Evolutionary conservation across 2,113 vertebrate genomes (phyloP), one percentile per base, ranked within the genome.

Genomic region (Thalassarche chlororhynchos): DNA sequence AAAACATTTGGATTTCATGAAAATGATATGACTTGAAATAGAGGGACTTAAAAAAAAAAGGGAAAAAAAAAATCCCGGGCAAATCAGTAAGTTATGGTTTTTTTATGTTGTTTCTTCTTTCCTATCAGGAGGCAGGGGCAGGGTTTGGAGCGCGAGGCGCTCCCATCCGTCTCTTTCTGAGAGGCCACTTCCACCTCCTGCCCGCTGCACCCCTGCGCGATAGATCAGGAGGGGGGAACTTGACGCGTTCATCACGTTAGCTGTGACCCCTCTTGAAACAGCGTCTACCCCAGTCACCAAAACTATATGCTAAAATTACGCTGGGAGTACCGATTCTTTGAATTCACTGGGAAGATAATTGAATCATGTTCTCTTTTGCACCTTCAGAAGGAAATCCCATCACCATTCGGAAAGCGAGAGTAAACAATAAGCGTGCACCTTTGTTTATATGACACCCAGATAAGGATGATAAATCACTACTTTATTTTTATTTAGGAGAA

Each of bases 401-500:
- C 83, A 68, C 74, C 34, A 14, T 51, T 69, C 34, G 44, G 74
- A 90, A 88, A 81, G 29, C 0, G 4, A 36, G 61, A 78, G 61
- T 75, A 92, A 96, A 84, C 46, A 55, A 46, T 49, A 40, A 84
- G n/a, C 42, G 36, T 26, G 31, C 49, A 64, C 40, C 79, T 96
- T 31, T 87, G 77, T 87, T 76, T 61, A 52, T 51, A 71, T 94
- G 95, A 62, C 97, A 90, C 54, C 24, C 5, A 85, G 91, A 77
- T 85, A 76, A 98, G 92, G 77, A 93, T 91, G 93, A 95, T 69
- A 94, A 94, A 98, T 96, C 65, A 78, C 61, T 86, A 1, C 8
- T 36, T 29, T 92, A 20, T 46, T 69, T 71, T 81, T 54, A 31
- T 79, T 70, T 75, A 42, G 44, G 71, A 42, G 69, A 94, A 89